Percentiles rank a stretch among this genome's conserved stretches.
These are phyloP conservation scores for Lithobates pipiens DNA, from an alignment of 2,797 vertebrate species.

Conservation along the genomic window DNA sequence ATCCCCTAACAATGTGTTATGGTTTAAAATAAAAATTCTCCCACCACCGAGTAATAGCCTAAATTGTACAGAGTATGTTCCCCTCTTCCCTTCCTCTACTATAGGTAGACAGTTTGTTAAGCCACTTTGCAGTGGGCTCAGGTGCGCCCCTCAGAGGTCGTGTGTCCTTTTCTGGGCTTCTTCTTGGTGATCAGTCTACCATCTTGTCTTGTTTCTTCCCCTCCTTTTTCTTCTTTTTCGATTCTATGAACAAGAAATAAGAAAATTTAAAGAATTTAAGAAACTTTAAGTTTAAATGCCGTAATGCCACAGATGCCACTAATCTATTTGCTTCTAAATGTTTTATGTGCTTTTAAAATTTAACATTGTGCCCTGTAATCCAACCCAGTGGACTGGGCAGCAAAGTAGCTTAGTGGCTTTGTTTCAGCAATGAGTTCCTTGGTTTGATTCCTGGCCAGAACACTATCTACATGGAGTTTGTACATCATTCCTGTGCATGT, in stretches of 20 bases:
- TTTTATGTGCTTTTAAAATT: no score
- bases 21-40: conserved; percentile 75
- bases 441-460: no score
- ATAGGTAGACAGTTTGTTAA: conserved; percentile 75
- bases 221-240: conserved; percentile 86
- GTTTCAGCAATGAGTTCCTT: no score
- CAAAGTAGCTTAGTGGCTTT: no score
- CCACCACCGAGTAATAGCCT: conserved; percentile 66
- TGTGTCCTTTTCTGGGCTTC: conserved; percentile 24
- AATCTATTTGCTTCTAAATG: no score
- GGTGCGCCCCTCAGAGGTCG: conserved; percentile 38
- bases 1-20: conserved; percentile 74
- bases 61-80: conserved; percentile 61
- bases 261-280: neutral
- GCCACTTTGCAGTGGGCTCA: conserved; percentile 65
- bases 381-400: no score
- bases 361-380: no score
- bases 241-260: conserved; percentile 72
- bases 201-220: conserved; percentile 84
- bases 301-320: no score
- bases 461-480: no score
- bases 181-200: conserved; percentile 72
- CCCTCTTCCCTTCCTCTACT: conserved; percentile 73
- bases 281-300: no score
- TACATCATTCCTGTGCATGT: no score